A percentile compares a stretch with the other conserved stretches of the same genome.
phyloP scores from a whole-genome alignment of 2,113 vertebrate genomes.

The Hyperopisus bebe region DNA sequence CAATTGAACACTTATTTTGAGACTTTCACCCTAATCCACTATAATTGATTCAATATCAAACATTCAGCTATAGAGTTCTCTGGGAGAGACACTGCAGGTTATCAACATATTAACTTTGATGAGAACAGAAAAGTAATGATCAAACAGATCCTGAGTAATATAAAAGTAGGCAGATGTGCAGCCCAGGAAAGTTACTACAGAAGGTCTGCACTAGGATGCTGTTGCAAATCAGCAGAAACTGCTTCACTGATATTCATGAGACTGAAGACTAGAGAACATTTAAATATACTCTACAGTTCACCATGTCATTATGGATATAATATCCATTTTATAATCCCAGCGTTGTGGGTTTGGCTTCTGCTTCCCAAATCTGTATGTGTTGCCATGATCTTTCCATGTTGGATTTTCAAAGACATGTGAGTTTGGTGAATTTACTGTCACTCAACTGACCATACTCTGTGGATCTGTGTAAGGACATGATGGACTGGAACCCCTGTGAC shows the following conservation, averaged over 20 bases:
- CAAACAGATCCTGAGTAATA: neutral
- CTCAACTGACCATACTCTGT: neutral
- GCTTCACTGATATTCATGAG: constrained; percentile 19
- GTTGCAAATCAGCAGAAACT: neutral
- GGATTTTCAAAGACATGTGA: neutral
- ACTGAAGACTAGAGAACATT: neutral
- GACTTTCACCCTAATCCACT: neutral
- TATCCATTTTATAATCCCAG: neutral
- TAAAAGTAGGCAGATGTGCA: neutral
- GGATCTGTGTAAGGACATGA: neutral
- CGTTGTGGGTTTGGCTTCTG: neutral
- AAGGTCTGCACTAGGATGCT: constrained; percentile 10
- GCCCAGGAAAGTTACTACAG: neutral
- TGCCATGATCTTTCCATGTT: neutral
- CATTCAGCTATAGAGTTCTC: neutral
- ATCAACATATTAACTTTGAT: neutral
- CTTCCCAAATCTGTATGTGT: neutral
- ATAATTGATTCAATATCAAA: neutral
- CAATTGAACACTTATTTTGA: neutral
- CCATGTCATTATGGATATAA: neutral
- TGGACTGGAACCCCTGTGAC: neutral
- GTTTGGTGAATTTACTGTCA: neutral
- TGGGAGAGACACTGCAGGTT: too few species aligned
- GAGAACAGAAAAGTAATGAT: neutral
- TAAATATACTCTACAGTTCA: neutral